Evolutionary conservation across 23 tunicate species (phyloP).

Genomic region (Aplidium turbinatum): DNA sequence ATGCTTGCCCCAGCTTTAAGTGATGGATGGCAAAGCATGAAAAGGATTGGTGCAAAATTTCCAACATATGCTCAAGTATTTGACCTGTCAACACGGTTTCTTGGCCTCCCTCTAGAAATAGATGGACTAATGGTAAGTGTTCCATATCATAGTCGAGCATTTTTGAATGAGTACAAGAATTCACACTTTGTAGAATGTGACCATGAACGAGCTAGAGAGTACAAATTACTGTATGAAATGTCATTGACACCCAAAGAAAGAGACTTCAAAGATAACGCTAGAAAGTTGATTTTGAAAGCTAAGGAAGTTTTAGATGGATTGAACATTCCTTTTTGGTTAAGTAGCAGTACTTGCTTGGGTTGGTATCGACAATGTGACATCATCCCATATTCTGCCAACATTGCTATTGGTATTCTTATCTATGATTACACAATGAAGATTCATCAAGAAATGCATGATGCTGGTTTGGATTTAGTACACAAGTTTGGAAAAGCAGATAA

Average conservation of each 20-base stretch:
- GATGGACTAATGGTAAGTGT: conserved; percentile 70
- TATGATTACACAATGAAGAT: conserved; percentile 34
- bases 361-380: conserved; percentile 82
- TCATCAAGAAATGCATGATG: conserved; percentile 28
- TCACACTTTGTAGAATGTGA: conserved; percentile 78
- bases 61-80: conserved; percentile 82
- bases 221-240: conserved; percentile 10
- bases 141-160: conserved; percentile 53
- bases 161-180: conserved; percentile 49
- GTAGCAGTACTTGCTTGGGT: conserved; percentile 64
- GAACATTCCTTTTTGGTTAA: conserved; percentile 66
- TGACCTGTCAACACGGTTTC: conserved; percentile 54
- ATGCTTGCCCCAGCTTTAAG: conserved; percentile 52
- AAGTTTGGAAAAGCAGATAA: conserved; percentile 60
- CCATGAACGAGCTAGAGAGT: conserved; percentile 38
- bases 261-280: conserved; percentile 27
- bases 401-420: conserved; percentile 61
- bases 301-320: conserved; percentile 52
- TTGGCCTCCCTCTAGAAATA: conserved; percentile 45
- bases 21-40: conserved; percentile 70
- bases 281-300: conserved; percentile 25
- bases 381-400: conserved; percentile 49
- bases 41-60: conserved; percentile 74
- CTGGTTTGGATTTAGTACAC: conserved; percentile 38
- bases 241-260: conserved; percentile 6